Base-by-base conservation (phyloP, 2,113 vertebrate genomes). In the Lethenteron camtschaticum region DNA sequence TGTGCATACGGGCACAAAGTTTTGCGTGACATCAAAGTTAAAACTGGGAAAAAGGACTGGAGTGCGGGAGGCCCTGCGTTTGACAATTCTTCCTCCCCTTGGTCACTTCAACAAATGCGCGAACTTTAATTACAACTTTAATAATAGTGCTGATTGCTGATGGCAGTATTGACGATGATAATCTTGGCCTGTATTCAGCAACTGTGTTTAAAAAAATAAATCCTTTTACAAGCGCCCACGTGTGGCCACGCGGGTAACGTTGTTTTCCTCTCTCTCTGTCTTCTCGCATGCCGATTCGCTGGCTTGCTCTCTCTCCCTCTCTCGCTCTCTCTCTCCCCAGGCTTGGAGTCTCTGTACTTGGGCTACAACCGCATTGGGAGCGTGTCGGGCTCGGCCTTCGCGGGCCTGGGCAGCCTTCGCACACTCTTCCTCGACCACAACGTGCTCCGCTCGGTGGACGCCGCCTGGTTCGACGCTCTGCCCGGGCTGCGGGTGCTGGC, bases 381-480 rank as follows among this genome's bases (percentile, higher is more conserved):
- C 11, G 24, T 66, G 24, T n/a, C 63, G 63, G 10, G 24, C 63
- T n/a, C n/a, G 9, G 63, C 63, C 10, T 66, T 66, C 24, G 63
- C 63, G 9, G 63, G 63, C 24, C 63, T 66, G 8, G 24, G 10
- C n/a, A 24, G 10, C n/a, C n/a, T 66, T 10, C 63, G 63, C 24
- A 66, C 63, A 8, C 63, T 66, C 63, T 66, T 16, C 63, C 63
- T 66, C 8, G 63, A 66, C 63, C 63, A 66, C 24, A 66, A 66
- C 10, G 63, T 24, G 24, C 63, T 66, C n/a, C n/a, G n/a, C 9
- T n/a, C 63, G n/a, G 63, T 66, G n/a, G n/a, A 24, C 24, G n/a
- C 63, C 8, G 24, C 63, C 24, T 66, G 63, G 63, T 66, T 66
- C 24, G 63, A 66, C n/a, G 63, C n/a, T 11, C n/a, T 11, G 63